Conservation (phyloP, 2,797 vertebrate genomes). For the Pteropus rufus region DNA sequence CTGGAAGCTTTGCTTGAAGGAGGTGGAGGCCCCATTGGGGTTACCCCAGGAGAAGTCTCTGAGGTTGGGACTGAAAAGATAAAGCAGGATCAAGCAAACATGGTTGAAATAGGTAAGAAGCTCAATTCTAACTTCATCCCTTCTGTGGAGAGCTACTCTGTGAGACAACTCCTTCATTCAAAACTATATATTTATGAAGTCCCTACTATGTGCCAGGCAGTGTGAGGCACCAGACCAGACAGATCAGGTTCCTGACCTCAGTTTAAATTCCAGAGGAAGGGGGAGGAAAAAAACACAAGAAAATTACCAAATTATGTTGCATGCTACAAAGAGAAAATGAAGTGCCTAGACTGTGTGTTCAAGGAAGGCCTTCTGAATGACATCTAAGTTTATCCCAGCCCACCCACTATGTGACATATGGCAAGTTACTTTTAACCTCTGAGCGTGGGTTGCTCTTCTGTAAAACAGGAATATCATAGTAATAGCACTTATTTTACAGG, state of each 20-base stretch:
- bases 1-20: slow-evolving; percentile 68
- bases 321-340: slow-evolving; percentile 28
- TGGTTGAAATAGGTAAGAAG: slow-evolving; percentile 17
- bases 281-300: not conserved
- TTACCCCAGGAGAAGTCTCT: slow-evolving; percentile 48
- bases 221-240: not conserved
- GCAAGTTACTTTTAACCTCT: slow-evolving; percentile 6
- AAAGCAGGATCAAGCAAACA: slow-evolving; percentile 43
- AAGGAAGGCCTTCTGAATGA: not conserved
- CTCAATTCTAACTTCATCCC: not conserved
- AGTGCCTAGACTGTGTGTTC: not conserved
- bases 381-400: not conserved
- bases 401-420: not conserved
- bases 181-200: not conserved
- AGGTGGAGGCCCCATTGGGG: slow-evolving; percentile 61
- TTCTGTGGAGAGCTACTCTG: not conserved
- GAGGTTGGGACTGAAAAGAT: slow-evolving; percentile 62
- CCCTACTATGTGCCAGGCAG: not conserved
- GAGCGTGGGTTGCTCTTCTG: not conserved
- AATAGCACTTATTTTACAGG: not conserved
- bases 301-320: slow-evolving; percentile 4
- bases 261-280: not conserved
- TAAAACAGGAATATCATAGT: not conserved
- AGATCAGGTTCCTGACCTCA: not conserved
- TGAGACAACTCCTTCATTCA: not conserved